Evolutionary conservation across 2,797 vertebrate species (phyloP), one percentile per base, ranked within the genome.

Genomic region (Cephalopachus bancanus): DNA sequence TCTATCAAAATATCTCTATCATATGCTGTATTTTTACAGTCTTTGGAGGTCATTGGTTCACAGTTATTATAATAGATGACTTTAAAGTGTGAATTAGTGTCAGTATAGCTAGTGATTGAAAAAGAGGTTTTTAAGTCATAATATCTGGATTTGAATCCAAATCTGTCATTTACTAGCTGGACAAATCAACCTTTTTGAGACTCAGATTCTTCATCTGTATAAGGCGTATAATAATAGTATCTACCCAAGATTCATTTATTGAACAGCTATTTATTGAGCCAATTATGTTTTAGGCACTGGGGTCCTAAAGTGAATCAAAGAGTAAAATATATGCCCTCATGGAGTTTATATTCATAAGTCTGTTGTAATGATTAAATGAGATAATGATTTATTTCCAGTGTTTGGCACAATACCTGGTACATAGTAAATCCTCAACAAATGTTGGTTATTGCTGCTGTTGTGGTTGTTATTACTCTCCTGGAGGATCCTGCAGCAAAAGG

Each of bases 231-330:
- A 75, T 79, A 64, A 78, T 75, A 79, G 37, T 84, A 67, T 26
- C 30, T 80, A 93, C 24, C 75, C 89, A 85, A 49, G 20, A 89
- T 78, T 81, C 51, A 89, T 72, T 92, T 22, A 76, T 16, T 88
- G 55, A 84, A 83, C 10, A 83, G 76, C 51, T 83, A 89, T 78
- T 89, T 79, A 57, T 76, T 83, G 30, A 67, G 9, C 28, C 67
- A 89, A 53, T 89, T 44, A 75, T 75, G 59, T 75, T 95, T 88
- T 72, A 83, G 49, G 22, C 28, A 85, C 5, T 60, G 59, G 26
- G 53, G 11, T 44, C 30, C 85, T 51, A 72, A 14, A 93, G 79
- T 89, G 65, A 92, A 89, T 53, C 74, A 87, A 92, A 55, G 37
- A 80, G 19, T 64, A 87, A 72, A 65, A 64, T 71, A 4, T 62